A percentile compares a stretch with the other conserved stretches of the same genome.
Conservation (phyloP, 2,113 vertebrate genomes). For the Carollia perspicillata region DNA sequence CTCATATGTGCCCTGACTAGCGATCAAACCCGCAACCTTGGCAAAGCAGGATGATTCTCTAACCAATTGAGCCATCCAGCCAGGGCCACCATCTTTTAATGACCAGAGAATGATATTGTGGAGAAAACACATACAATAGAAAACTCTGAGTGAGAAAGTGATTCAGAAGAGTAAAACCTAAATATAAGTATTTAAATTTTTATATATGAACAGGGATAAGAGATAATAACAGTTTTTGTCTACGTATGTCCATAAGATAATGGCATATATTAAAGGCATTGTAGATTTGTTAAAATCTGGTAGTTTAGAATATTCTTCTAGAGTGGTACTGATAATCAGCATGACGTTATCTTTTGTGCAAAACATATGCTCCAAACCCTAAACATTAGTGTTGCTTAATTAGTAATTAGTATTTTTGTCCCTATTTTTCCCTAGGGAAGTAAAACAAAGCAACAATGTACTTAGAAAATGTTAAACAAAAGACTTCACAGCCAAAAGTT, state of each 20-base stretch:
- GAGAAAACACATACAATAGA: not conserved
- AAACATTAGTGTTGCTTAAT: not conserved
- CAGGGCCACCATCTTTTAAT: not conserved
- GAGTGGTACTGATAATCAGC: not conserved
- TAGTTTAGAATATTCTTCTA: not conserved
- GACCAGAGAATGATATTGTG: not conserved
- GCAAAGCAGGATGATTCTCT: no score
- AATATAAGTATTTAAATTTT: conserved; percentile 9
- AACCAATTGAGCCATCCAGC: no score
- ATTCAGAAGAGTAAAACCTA: not conserved
- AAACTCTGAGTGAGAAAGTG: conserved; percentile 14
- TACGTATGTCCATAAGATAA: not conserved
- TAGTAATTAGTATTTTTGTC: not conserved
- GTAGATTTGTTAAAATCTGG: not conserved
- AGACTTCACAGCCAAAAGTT: not conserved
- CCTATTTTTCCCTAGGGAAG: not conserved
- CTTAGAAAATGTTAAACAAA: not conserved
- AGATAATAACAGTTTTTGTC: not conserved
- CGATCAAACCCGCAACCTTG: no score
- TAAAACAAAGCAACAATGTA: not conserved
- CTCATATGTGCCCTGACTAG: no score
- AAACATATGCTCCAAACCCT: not conserved
- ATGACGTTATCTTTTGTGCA: not conserved
- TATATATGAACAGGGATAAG: not conserved
- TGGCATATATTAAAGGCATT: not conserved